These are phyloP conservation scores for Aptenodytes forsteri DNA, from an alignment of 2,113 vertebrate species.

Conservation along the genomic window DNA sequence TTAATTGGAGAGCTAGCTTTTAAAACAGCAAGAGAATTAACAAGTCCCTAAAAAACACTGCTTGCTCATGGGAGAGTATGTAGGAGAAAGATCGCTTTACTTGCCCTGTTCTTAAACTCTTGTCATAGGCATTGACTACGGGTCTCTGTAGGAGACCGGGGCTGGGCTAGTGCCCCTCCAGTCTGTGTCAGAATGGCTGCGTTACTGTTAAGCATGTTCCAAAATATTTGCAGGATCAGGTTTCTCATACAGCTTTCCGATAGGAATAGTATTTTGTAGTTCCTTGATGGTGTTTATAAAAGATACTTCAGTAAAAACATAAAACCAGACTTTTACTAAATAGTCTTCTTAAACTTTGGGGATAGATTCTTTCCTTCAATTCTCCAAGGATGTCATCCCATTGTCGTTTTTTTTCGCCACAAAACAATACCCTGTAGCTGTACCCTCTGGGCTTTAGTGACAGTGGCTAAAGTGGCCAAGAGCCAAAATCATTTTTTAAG, in stretches of 20 bases:
- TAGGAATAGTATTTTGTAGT: not conserved
- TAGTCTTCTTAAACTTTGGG: not conserved
- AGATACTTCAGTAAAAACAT: not conserved
- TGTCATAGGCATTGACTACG: not conserved
- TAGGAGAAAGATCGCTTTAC: not conserved
- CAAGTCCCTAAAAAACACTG: not conserved
- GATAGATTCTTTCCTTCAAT: not conserved
- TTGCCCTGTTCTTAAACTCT: not conserved
- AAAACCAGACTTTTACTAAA: not conserved
- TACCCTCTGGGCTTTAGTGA: not conserved
- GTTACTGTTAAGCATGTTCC: not conserved
- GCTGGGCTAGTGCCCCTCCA: not conserved
- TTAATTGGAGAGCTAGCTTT: conserved; percentile 16
- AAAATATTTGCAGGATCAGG: not conserved
- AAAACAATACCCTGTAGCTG: not conserved
- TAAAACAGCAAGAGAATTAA: conserved; percentile 27
- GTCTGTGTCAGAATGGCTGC: not conserved
- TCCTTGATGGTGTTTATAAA: not conserved
- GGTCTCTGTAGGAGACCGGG: not conserved
- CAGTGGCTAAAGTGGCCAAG: not conserved
- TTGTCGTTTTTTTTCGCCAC: not conserved
- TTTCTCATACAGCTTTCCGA: not conserved
- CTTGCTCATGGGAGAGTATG: not conserved
- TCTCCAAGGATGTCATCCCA: not conserved
- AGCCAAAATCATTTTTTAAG: not conserved